Percentiles rank a stretch among this genome's conserved stretches.
These are phyloP conservation scores for Beris chalybata DNA, from an alignment of 2,888 invertebrate genomes.

Conservation along the genomic window DNA sequence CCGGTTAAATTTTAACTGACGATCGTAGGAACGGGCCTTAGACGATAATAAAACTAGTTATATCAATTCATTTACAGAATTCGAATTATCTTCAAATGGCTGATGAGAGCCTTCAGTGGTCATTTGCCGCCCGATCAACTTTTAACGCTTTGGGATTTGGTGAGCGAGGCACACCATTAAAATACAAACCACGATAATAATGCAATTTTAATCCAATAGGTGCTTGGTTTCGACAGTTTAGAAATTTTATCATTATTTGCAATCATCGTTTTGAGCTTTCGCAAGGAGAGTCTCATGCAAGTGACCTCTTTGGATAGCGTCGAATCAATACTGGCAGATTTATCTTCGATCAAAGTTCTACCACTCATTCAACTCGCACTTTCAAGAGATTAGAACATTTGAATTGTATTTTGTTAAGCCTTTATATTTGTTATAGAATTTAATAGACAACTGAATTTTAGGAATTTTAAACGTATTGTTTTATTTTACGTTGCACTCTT, in stretches of 20 bases:
- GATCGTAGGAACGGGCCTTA: too few relatives aligned
- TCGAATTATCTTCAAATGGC: slow-evolving; percentile 91
- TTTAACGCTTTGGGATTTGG: slow-evolving; percentile 87
- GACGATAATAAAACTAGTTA: slow-evolving; percentile 21
- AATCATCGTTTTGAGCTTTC: slow-evolving; percentile 79
- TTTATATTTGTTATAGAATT: too few relatives aligned
- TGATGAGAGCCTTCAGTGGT: slow-evolving; percentile 95
- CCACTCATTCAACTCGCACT: slow-evolving; percentile 80
- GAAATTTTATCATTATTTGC: slow-evolving; percentile 88
- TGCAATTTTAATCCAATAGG: slow-evolving; percentile 45
- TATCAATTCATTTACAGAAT: slow-evolving; percentile 62
- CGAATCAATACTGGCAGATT: slow-evolving; percentile 84
- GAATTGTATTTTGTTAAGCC: too few relatives aligned
- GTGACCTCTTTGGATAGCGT: slow-evolving; percentile 75
- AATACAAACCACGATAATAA: too few relatives aligned
- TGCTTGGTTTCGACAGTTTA: slow-evolving; percentile 88
- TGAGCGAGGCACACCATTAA: slow-evolving; percentile 42
- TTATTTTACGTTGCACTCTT: too few relatives aligned
- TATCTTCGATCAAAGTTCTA: slow-evolving; percentile 84
- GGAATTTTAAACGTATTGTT: too few relatives aligned
- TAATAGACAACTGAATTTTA: too few relatives aligned
- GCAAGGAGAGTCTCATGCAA: slow-evolving; percentile 81
- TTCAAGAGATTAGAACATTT: slow-evolving; percentile 61
- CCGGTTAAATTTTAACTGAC: too few relatives aligned
- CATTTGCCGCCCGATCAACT: slow-evolving; percentile 91